Evolutionary conservation across 1,140 invertebrate genomes (phyloP).

Genomic region (Lepidostoma basale): DNA sequence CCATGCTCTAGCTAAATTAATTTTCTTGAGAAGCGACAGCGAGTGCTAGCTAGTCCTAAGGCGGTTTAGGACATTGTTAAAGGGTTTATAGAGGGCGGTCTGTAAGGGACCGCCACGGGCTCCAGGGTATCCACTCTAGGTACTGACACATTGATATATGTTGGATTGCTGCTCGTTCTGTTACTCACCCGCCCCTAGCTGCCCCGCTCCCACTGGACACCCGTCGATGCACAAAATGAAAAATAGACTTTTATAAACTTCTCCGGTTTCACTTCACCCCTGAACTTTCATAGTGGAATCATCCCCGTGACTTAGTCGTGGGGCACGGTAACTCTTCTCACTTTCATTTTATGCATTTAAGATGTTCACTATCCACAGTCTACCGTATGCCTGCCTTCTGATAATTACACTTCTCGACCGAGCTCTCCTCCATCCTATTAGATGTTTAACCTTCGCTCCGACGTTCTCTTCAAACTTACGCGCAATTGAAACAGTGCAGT

Average conservation of each 20-base stretch:
- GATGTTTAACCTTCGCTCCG: too few species aligned
- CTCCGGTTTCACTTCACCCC: neutral
- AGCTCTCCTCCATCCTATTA: neutral
- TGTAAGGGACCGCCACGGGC: slow-evolving; percentile 13
- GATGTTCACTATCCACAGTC: slow-evolving; percentile 2
- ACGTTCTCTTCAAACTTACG: slow-evolving; percentile 4
- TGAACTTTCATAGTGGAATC: neutral
- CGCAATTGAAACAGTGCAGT: neutral
- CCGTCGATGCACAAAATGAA: slow-evolving; percentile 22
- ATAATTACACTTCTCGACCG: neutral
- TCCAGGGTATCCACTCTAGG: slow-evolving; percentile 40
- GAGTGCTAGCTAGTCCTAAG: slow-evolving; percentile 57
- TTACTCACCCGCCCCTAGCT: slow-evolving; percentile 33
- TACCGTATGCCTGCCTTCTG: neutral
- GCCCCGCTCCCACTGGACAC: neutral
- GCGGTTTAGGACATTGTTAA: slow-evolving; percentile 48
- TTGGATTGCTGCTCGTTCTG: slow-evolving; percentile 56
- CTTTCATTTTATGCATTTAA: slow-evolving; percentile 12
- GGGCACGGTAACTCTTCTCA: neutral
- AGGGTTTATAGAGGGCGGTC: slow-evolving; percentile 31
- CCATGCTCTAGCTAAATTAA: slow-evolving; percentile 72
- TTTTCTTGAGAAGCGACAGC: slow-evolving; percentile 68
- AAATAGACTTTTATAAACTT: neutral
- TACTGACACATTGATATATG: slow-evolving; percentile 43
- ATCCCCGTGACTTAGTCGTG: neutral